Base-by-base conservation (phyloP, 2,113 vertebrate species). In the Peromyscus maniculatus region DNA sequence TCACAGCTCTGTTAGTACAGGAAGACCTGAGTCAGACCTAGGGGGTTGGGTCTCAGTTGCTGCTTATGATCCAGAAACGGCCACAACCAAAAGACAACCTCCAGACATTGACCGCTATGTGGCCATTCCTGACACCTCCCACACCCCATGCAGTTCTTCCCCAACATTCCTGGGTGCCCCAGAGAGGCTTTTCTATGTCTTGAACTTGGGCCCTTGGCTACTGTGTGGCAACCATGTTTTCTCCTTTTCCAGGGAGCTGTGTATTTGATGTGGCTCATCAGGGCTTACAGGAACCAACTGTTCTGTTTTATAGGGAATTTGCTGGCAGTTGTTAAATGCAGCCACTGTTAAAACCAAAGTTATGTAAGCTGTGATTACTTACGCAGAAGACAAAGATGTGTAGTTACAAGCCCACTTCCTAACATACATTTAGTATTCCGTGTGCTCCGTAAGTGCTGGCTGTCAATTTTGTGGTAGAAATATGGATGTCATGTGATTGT, bases 391-490 rank as follows among this genome's bases (percentile, higher is more conserved):
- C 49, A 84, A 77, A 78, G 80, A 66, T 66, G 31, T 11, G 1
- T 46, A 84, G 87, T 78, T 49, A 55, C 33, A 49, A 67, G 22
- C 15, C 22, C 12, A 22, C 9, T 17, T 93, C 86, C 86, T 49
- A 71, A 26, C 57, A 2, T 22, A 3, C 10, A 7, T 33, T 64
- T 13, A 7, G 72, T 39, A 0, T 31, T n/a, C 22, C 2, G 80
- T 39, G 0, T 57, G 62, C 46, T 33, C 39, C 12, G 5, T 1
- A 11, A 24, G 64, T 3, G 16, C 21, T 6, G 2, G 52, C 57
- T 92, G 0, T 31, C 31, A n/a, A 28, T 6, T 22, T 3, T 15
- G 0, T 19, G n/a, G 26, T 9, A 7, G 52, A 66, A 52, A 43
- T 16, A 6, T 46, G 19, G 1, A 31, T 62, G 36, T 5, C 7